phyloP scores from a whole-genome alignment of 2,797 vertebrate species.

The Myripristis jacobus region DNA sequence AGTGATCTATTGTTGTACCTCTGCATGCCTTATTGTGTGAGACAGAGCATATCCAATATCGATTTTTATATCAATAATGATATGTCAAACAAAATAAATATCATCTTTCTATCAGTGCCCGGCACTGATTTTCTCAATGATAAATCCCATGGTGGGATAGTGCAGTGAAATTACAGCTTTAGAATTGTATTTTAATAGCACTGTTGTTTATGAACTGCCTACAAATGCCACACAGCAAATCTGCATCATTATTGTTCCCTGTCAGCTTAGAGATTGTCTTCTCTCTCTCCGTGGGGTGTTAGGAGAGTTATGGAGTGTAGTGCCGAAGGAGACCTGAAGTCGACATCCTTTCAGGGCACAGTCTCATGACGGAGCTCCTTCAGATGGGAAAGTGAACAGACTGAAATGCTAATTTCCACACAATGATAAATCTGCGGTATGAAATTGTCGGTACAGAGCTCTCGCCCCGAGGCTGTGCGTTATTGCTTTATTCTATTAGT shows the following conservation, averaged over 20 bases:
- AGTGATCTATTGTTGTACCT: background rate
- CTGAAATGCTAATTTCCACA: conserved; percentile 85
- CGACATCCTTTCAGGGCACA: conserved; percentile 53
- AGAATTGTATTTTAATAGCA: conserved; percentile 59
- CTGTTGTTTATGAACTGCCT: conserved; percentile 64
- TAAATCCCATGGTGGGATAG: conserved; percentile 8
- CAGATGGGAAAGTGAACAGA: conserved; percentile 81
- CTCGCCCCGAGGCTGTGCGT: conserved; percentile 80
- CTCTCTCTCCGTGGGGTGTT: conserved; percentile 58
- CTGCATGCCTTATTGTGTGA: conserved; percentile 4
- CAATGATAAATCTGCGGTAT: conserved; percentile 86
- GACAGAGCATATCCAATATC: conserved; percentile 3
- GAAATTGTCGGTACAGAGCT: conserved; percentile 82
- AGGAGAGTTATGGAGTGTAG: conserved; percentile 59
- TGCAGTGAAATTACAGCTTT: conserved; percentile 28
- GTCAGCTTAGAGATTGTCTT: conserved; percentile 55
- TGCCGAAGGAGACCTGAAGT: conserved; percentile 64
- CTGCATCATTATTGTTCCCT: conserved; percentile 62
- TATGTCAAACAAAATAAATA: conserved; percentile 42
- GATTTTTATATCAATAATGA: conserved; percentile 43
- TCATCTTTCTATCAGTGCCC: conserved; percentile 34
- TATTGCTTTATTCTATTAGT: conserved; percentile 91
- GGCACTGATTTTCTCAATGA: conserved; percentile 19
- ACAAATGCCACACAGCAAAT: conserved; percentile 55
- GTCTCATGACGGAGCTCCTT: conserved; percentile 76